A percentile compares a stretch with the other conserved stretches of the same genome.
phyloP scores from a whole-genome alignment of 2,888 invertebrate genomes.

The Ennomos quercinarius region DNA sequence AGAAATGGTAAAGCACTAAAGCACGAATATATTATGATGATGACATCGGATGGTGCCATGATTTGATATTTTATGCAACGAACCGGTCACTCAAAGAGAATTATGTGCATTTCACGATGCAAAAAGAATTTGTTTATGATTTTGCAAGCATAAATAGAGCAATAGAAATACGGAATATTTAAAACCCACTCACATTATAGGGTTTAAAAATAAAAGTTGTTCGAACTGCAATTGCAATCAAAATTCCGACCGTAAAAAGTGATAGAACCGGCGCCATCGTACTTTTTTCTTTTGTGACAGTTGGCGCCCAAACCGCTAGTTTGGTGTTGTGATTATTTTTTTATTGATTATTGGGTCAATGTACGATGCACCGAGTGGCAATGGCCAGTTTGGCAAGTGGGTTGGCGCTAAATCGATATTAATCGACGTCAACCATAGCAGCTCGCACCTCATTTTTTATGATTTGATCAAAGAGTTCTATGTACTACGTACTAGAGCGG shows the following conservation, averaged over 20 bases:
- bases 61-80: too few species aligned
- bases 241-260: slow-evolving; percentile 14
- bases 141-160: too few species aligned
- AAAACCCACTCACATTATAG: not conserved
- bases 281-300: slow-evolving; percentile 19
- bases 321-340: slow-evolving; percentile 20
- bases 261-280: slow-evolving; percentile 16
- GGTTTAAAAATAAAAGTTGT: slow-evolving; percentile 8
- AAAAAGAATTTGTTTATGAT: not conserved
- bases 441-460: too few species aligned
- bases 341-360: slow-evolving; percentile 33
- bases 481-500: too few species aligned
- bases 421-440: slow-evolving; percentile 5
- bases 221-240: slow-evolving; percentile 7
- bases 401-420: slow-evolving; percentile 15
- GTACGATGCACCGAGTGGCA: slow-evolving; percentile 22
- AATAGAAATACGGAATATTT: not conserved
- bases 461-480: too few species aligned
- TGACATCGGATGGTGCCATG: too few species aligned
- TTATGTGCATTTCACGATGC: too few species aligned
- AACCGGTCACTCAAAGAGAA: too few species aligned
- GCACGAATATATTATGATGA: too few species aligned
- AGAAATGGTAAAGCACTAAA: too few species aligned
- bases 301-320: slow-evolving; percentile 26
- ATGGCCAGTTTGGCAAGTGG: slow-evolving; percentile 21